Evolutionary conservation across 1,140 invertebrate species (phyloP).

Genomic region (Drosophila mojavensis): DNA sequence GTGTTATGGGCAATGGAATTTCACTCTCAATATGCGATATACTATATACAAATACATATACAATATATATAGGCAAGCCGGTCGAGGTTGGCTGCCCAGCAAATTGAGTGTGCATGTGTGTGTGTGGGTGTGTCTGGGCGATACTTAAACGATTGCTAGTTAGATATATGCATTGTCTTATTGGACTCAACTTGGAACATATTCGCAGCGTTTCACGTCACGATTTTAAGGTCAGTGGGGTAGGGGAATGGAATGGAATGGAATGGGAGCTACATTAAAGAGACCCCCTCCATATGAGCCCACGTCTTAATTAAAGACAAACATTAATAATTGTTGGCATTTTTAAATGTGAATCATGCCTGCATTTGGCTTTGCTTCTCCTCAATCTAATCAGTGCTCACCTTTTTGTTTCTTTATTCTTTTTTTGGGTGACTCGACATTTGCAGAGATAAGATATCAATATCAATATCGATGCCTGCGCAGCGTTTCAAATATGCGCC

Average conservation of each 20-base stretch:
- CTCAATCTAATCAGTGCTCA: conserved; percentile 51
- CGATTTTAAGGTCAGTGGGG: conserved; percentile 34
- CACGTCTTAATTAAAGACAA: conserved; percentile 29
- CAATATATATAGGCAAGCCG: conserved; percentile 4
- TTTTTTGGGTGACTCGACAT: conserved; percentile 50
- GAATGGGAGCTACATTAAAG: neutral
- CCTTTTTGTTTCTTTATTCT: conserved; percentile 6
- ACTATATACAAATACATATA: conserved; percentile 11
- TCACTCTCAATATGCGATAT: conserved; percentile 33
- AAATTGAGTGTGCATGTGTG: conserved; percentile 5
- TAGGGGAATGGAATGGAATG: no score
- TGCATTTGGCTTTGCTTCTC: conserved; percentile 33
- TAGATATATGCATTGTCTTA: conserved; percentile 50
- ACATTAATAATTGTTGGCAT: conserved; percentile 22
- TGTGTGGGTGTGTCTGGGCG: conserved; percentile 61
- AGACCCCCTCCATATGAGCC: neutral
- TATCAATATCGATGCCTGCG: conserved; percentile 28
- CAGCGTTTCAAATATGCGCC: conserved; percentile 3
- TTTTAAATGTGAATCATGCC: conserved; percentile 8
- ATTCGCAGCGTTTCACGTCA: conserved; percentile 7
- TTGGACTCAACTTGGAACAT: conserved; percentile 47
- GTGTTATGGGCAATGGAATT: conserved; percentile 49
- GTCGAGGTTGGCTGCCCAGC: conserved; percentile 18
- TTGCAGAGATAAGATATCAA: conserved; percentile 62
- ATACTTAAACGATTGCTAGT: conserved; percentile 74